Evolutionary conservation across 2,113 vertebrate species (phyloP).

Genomic region (Heterotilapia buettikoferi): DNA sequence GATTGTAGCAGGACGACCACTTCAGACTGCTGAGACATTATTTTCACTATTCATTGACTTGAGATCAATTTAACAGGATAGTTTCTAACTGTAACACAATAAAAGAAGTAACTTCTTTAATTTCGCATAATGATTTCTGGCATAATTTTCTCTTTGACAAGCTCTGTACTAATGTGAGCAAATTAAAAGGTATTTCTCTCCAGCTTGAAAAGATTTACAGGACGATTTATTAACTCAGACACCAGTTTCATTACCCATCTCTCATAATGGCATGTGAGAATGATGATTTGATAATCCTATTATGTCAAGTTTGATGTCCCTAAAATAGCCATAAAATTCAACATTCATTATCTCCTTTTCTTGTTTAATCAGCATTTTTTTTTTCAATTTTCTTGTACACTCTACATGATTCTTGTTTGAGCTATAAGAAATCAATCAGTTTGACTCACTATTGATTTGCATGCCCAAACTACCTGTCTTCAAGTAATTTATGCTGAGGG

Average conservation of each 20-base stretch:
- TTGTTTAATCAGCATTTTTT: conserved; percentile 14
- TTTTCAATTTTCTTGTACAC: neutral
- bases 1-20: conserved; percentile 16
- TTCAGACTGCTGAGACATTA: conserved; percentile 13
- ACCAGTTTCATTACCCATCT: neutral
- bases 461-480: conserved; percentile 10
- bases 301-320: neutral
- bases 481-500: conserved; percentile 3
- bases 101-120: neutral
- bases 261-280: neutral
- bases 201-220: neutral
- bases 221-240: neutral
- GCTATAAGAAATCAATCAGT: conserved; percentile 3
- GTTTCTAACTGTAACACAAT: neutral
- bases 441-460: conserved; percentile 31
- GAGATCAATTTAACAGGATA: conserved; percentile 3
- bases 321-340: conserved; percentile 10
- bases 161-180: neutral
- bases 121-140: neutral
- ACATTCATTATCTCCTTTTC: neutral
- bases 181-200: neutral
- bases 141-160: neutral
- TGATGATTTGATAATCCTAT: neutral
- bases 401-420: neutral
- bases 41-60: conserved; percentile 4